These are phyloP conservation scores for Lordiphosa fenestrarum DNA, from an alignment of 2,888 invertebrate species.

Conservation along the genomic window DNA sequence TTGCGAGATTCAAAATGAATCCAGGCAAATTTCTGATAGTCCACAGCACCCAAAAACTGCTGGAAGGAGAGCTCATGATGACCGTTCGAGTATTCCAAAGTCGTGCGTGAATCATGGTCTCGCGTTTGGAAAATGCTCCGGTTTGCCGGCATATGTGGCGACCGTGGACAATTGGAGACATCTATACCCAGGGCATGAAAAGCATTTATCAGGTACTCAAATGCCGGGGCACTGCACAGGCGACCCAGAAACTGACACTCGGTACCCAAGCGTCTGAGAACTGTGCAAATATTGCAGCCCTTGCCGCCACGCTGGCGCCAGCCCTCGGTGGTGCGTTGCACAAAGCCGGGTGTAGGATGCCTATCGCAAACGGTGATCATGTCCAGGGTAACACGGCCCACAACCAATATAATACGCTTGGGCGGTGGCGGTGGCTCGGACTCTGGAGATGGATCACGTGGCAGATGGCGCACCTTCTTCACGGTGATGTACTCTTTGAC, in stretches of 20 bases:
- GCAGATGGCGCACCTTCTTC: conserved; percentile 52
- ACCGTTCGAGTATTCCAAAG: conserved; percentile 83
- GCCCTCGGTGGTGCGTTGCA: conserved; percentile 82
- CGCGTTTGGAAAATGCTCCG: conserved; percentile 83
- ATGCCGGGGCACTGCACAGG: conserved; percentile 80
- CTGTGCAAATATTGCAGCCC: conserved; percentile 85
- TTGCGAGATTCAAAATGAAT: conserved; percentile 86
- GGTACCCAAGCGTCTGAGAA: conserved; percentile 82
- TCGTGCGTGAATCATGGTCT: conserved; percentile 82
- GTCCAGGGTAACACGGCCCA: conserved; percentile 85
- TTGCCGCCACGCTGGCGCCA: conserved; percentile 86
- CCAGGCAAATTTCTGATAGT: conserved; percentile 83
- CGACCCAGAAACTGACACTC: conserved; percentile 83
- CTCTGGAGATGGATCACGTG: conserved; percentile 23
- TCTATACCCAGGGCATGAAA: conserved; percentile 82
- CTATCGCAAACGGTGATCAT: conserved; percentile 82
- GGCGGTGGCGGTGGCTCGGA: conserved; percentile 26
- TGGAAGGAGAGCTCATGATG: conserved; percentile 79
- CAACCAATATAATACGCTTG: conserved; percentile 78
- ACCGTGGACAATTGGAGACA: conserved; percentile 81
- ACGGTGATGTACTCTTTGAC: conserved; percentile 57
- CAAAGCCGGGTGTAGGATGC: conserved; percentile 83
- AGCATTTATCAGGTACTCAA: conserved; percentile 82
- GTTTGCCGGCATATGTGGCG: conserved; percentile 81
- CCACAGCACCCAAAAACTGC: conserved; percentile 80